These are phyloP conservation scores for Tenthredo notha DNA, from an alignment of 2,888 invertebrate species.

Conservation along the genomic window DNA sequence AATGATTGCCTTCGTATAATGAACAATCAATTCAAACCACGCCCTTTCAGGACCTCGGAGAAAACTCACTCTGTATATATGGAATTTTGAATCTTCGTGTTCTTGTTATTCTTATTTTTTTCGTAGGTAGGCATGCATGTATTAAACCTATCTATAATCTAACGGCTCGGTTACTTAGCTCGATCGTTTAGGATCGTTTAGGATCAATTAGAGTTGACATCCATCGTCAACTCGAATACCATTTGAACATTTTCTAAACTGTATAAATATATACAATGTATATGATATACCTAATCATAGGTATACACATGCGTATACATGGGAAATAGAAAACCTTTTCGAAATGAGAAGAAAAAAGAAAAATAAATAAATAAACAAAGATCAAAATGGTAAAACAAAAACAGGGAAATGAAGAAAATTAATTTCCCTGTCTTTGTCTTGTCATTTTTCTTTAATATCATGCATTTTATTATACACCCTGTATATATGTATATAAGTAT, in stretches of 20 bases:
- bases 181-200: conserved; percentile 47
- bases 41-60: too few relatives aligned
- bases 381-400: too few relatives aligned
- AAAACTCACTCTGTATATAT: too few relatives aligned
- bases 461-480: not conserved
- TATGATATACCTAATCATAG: not conserved
- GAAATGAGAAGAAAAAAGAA: too few relatives aligned
- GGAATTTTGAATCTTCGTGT: not conserved
- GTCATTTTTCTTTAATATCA: not conserved
- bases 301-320: too few relatives aligned
- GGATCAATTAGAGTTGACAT: conserved; percentile 38
- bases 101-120: not conserved
- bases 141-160: not conserved
- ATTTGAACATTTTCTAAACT: not conserved
- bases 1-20: too few relatives aligned
- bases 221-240: not conserved
- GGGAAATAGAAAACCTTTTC: too few relatives aligned
- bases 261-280: not conserved
- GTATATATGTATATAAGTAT: not conserved
- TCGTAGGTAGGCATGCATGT: not conserved
- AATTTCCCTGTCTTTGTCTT: too few relatives aligned
- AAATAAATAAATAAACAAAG: too few relatives aligned
- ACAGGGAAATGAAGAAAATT: too few relatives aligned
- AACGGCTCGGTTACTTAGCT: conserved; percentile 21
- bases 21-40: too few relatives aligned